Evolutionary conservation across 2,797 vertebrate genomes (phyloP).

Genomic region (Cynopterus sphinx): DNA sequence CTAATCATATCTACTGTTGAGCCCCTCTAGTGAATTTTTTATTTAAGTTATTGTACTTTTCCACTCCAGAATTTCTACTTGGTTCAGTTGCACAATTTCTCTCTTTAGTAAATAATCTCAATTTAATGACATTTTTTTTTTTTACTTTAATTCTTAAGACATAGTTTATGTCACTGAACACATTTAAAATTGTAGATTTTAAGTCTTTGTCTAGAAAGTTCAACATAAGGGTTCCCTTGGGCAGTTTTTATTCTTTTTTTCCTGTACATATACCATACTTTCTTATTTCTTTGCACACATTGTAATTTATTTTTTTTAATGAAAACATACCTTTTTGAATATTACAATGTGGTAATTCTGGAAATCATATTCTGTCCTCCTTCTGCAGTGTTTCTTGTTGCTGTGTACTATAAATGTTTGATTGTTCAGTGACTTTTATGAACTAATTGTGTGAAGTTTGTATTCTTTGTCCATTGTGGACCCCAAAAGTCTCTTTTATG

Average conservation of each 20-base stretch:
- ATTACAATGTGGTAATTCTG: background rate
- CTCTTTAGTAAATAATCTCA: background rate
- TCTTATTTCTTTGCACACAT: background rate
- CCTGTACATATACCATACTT: background rate
- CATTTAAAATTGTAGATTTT: background rate
- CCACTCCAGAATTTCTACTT: background rate
- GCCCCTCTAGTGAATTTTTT: background rate
- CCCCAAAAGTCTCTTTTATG: background rate
- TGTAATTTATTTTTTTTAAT: background rate
- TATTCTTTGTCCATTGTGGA: background rate
- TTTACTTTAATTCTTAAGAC: slow-evolving; percentile 11
- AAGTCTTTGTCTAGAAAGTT: background rate
- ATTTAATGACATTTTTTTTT: background rate
- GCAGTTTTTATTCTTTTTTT: background rate
- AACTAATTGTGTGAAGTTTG: background rate
- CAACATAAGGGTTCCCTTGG: background rate
- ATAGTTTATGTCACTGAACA: background rate
- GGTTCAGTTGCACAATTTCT: background rate
- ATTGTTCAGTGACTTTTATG: background rate
- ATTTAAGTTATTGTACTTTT: background rate
- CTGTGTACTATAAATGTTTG: background rate
- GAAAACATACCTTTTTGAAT: background rate
- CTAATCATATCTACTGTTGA: background rate
- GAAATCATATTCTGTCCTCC: background rate
- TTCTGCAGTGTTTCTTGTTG: background rate